Percentiles rank a stretch among this genome's conserved stretches.
Conservation (phyloP, 2,797 vertebrate species). For the Xiphophorus birchmanni region DNA sequence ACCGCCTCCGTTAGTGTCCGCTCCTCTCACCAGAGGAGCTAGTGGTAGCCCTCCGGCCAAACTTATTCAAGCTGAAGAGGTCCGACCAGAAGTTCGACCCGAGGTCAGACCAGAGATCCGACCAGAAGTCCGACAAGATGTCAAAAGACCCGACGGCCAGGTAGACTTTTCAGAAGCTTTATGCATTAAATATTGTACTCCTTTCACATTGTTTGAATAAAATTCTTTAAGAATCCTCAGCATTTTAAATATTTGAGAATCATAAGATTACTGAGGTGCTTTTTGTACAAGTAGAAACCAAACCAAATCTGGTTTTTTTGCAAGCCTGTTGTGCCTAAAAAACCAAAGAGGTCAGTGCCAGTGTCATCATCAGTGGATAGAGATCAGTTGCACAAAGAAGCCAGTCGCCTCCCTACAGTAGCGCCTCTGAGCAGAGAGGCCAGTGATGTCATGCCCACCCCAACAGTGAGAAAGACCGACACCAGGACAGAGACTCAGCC, state of each 20-base stretch:
- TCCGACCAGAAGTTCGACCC: constrained; percentile 59
- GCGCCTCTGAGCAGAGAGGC: constrained; percentile 73
- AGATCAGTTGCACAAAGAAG: constrained; percentile 72
- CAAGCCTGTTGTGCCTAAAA: constrained; percentile 83
- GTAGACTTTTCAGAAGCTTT: constrained; percentile 37
- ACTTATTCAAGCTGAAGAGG: constrained; percentile 61
- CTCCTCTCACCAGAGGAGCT: constrained; percentile 50
- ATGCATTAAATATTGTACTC: not conserved
- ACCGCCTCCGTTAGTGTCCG: constrained; percentile 52
- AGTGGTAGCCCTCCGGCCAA: constrained; percentile 71
- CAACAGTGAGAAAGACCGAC: constrained; percentile 83
- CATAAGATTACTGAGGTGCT: not conserved
- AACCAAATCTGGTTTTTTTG: not conserved
- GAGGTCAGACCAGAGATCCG: constrained; percentile 62
- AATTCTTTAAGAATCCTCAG: not conserved
- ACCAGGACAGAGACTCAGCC: constrained; percentile 83
- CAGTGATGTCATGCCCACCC: constrained; percentile 71
- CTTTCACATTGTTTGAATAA: not conserved
- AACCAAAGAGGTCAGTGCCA: constrained; percentile 81
- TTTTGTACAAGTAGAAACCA: not conserved
- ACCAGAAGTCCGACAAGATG: constrained; percentile 59
- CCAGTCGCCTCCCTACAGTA: constrained; percentile 54
- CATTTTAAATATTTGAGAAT: not conserved
- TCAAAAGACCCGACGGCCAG: constrained; percentile 71
- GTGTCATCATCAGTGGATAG: constrained; percentile 79